These are phyloP conservation scores for Zaprionus inermis DNA, from an alignment of 1,140 invertebrate species.

Conservation along the genomic window DNA sequence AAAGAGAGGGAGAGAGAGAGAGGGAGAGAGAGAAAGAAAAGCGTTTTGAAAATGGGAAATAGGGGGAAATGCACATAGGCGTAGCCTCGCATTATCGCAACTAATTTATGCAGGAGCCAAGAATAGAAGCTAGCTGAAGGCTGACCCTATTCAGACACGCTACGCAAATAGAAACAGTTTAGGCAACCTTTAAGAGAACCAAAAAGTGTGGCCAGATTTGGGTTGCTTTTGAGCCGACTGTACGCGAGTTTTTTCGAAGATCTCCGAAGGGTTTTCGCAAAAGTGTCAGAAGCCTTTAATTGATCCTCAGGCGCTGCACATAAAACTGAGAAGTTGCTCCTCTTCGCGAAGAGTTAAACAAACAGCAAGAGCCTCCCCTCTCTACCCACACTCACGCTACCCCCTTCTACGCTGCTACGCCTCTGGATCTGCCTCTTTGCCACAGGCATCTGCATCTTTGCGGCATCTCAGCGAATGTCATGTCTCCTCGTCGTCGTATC, in stretches of 20 bases:
- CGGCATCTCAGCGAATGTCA: conserved; percentile 71
- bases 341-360: conserved; percentile 24
- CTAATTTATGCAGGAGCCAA: conserved; percentile 65
- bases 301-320: conserved; percentile 41
- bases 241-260: no score
- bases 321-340: conserved; percentile 27
- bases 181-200: no score
- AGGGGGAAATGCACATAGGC: conserved; percentile 28
- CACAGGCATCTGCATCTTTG: conserved; percentile 43
- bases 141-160: neutral
- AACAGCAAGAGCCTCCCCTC: conserved; percentile 19
- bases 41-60: conserved; percentile 2
- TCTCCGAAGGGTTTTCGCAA: neutral
- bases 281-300: conserved; percentile 49
- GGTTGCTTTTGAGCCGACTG: no score
- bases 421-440: neutral
- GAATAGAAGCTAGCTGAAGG: neutral
- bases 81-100: conserved; percentile 68
- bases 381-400: no score
- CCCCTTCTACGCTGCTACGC: neutral
- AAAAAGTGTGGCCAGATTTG: no score
- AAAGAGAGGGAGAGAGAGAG: neutral
- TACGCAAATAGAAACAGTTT: neutral
- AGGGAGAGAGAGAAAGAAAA: neutral
- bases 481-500: conserved; percentile 63